phyloP scores from a whole-genome alignment of 1,140 invertebrate species.

The Cheumatopsyche charites region DNA sequence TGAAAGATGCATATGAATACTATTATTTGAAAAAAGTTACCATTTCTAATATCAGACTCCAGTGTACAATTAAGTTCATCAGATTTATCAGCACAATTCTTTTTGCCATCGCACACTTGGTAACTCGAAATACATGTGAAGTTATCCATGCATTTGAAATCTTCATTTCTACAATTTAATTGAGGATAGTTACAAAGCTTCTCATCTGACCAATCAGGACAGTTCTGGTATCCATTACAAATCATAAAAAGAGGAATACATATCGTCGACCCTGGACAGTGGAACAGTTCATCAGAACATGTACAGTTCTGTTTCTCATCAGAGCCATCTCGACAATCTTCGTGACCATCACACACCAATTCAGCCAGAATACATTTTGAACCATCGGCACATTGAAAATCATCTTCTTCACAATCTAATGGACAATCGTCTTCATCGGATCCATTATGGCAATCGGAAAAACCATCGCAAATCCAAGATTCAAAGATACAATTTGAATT shows the following conservation, averaged over 20 bases:
- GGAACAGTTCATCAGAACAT: neutral
- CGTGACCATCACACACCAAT: neutral
- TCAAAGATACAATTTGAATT: too few species aligned
- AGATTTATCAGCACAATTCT: neutral
- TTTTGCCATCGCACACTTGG: slow-evolving; percentile 54
- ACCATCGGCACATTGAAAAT: neutral
- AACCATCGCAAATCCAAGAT: too few species aligned
- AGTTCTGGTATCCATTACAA: neutral
- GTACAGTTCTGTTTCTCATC: neutral
- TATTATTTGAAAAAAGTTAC: too few species aligned
- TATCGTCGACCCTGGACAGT: neutral
- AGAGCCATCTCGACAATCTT: neutral
- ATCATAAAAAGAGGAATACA: neutral
- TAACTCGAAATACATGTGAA: slow-evolving; percentile 71
- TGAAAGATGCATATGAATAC: too few species aligned
- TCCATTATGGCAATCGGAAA: too few species aligned
- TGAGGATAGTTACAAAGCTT: neutral
- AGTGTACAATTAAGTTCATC: neutral
- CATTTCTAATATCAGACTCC: too few species aligned
- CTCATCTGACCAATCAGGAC: neutral
- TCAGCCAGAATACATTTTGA: neutral
- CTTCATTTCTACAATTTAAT: slow-evolving; percentile 50
- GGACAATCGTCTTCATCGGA: too few species aligned
- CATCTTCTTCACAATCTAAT: neutral
- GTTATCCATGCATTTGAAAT: slow-evolving; percentile 54